phyloP scores from a whole-genome alignment of 2,888 invertebrate species.

The Eristalis tenax region DNA sequence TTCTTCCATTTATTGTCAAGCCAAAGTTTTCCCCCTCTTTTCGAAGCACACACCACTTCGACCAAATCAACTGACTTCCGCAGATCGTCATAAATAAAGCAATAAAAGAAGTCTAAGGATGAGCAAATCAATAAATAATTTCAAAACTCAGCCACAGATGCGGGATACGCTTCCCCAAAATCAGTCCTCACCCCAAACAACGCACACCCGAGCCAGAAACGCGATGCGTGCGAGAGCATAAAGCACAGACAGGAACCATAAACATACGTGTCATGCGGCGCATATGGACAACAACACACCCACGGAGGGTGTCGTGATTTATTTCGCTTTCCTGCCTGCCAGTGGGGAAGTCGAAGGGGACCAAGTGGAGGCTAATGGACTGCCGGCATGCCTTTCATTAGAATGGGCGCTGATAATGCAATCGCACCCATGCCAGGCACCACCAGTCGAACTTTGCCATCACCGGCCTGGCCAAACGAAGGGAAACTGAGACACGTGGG shows the following conservation, averaged over 20 bases:
- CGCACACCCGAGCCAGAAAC: background rate
- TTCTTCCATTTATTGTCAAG: background rate
- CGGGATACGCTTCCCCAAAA: background rate
- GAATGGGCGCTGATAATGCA: slow-evolving; percentile 63
- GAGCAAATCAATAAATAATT: slow-evolving; percentile 50
- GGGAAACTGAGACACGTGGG: slow-evolving; percentile 30
- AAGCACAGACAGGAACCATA: slow-evolving; percentile 35
- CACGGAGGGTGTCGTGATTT: slow-evolving; percentile 30
- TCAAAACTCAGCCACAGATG: slow-evolving; percentile 6
- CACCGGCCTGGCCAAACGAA: background rate
- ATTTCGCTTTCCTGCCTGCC: slow-evolving; percentile 8
- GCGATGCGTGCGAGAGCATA: slow-evolving; percentile 43
- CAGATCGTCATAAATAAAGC: slow-evolving; percentile 20
- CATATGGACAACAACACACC: slow-evolving; percentile 1
- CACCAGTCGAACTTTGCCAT: background rate
- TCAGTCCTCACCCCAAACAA: background rate
- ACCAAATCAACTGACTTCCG: background rate
- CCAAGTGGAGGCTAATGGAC: slow-evolving; percentile 45
- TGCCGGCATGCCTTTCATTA: slow-evolving; percentile 36
- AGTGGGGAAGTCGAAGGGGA: background rate
- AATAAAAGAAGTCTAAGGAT: slow-evolving; percentile 19
- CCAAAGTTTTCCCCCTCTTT: background rate
- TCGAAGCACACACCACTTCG: background rate
- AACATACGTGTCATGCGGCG: slow-evolving; percentile 20
- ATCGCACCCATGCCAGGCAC: slow-evolving; percentile 40